A percentile compares a stretch with the other conserved stretches of the same genome.
phyloP scores from a whole-genome alignment of 37 sponge, comb jelly and placozoan species.

The Chondrosia reniformis region DNA sequence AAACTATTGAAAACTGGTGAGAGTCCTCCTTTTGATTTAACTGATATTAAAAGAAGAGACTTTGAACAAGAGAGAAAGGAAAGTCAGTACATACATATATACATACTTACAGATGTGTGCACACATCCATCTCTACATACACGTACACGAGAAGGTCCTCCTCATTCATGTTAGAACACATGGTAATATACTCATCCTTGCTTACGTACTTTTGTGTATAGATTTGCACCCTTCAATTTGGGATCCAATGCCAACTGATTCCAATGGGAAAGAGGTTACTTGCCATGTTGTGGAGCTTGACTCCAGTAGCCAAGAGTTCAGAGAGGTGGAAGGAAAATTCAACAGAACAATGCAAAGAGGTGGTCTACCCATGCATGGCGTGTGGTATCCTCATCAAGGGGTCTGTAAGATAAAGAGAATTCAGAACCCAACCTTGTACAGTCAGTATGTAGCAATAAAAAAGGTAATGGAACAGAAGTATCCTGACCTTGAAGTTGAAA shows the following conservation, averaged over 20 bases:
- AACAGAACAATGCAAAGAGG: not conserved
- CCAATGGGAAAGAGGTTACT: not conserved
- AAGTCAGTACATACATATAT: not conserved
- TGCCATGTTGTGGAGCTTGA: slow-evolving; percentile 2
- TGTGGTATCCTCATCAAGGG: not conserved
- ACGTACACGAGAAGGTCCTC: not conserved
- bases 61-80: not conserved
- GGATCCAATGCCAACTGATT: slow-evolving; percentile 22
- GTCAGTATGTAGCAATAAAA: slow-evolving; percentile 28
- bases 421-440: slow-evolving; percentile 25
- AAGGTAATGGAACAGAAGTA: slow-evolving; percentile 8
- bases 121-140: not conserved
- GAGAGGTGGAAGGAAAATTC: slow-evolving; percentile 6
- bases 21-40: not conserved
- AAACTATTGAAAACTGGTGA: not conserved
- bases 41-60: not conserved
- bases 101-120: too few relatives aligned
- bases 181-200: not conserved
- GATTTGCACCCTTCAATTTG: not conserved
- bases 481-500: slow-evolving; percentile 9
- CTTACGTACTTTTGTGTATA: not conserved
- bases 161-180: not conserved
- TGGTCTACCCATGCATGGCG: too few relatives aligned
- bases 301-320: not conserved
- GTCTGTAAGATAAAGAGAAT: slow-evolving; percentile 28